These are phyloP conservation scores for Heteractis magnifica DNA, from an alignment of 92 coral and sea anemone species.

Conservation along the genomic window DNA sequence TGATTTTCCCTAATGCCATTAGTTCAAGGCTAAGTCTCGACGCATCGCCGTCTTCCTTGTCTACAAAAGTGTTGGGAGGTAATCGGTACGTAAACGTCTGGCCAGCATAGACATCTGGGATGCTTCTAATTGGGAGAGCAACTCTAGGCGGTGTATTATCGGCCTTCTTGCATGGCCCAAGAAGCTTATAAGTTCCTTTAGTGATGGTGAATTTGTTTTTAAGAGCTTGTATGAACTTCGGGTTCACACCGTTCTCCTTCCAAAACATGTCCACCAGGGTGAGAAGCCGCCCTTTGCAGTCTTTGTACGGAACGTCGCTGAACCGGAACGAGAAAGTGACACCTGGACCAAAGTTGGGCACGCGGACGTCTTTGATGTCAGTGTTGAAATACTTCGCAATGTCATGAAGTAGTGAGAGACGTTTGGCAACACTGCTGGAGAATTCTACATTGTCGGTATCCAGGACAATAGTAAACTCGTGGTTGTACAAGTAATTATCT, in stretches of 20 bases:
- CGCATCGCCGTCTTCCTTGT: conserved; percentile 72
- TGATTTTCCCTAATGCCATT: conserved; percentile 31
- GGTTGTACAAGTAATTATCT: conserved; percentile 44
- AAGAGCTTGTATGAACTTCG: conserved; percentile 58
- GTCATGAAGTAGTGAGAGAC: conserved; percentile 58
- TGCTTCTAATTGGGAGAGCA: conserved; percentile 24
- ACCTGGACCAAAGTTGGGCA: conserved; percentile 63
- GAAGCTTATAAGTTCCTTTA: conserved; percentile 47
- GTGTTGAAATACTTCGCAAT: conserved; percentile 65
- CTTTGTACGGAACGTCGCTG: conserved; percentile 61
- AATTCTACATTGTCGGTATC: conserved; percentile 58
- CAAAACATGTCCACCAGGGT: conserved; percentile 31
- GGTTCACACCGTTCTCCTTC: conserved; percentile 38
- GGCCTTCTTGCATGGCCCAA: conserved; percentile 53
- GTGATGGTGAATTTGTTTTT: conserved; percentile 54
- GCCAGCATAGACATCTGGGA: conserved; percentile 46
- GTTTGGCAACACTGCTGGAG: conserved; percentile 50
- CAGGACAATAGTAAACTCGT: conserved; percentile 62
- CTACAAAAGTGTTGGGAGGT: conserved; percentile 57
- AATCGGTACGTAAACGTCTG: conserved; percentile 38
- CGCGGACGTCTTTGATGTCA: conserved; percentile 66
- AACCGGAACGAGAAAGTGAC: conserved; percentile 74
- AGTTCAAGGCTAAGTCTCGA: conserved; percentile 55
- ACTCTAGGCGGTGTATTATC: conserved; percentile 53
- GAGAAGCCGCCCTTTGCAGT: conserved; percentile 37